Percentiles rank a stretch among this genome's conserved stretches.
These are phyloP conservation scores for Peromyscus aztecus DNA, from an alignment of 2,797 vertebrate species.

Conservation along the genomic window DNA sequence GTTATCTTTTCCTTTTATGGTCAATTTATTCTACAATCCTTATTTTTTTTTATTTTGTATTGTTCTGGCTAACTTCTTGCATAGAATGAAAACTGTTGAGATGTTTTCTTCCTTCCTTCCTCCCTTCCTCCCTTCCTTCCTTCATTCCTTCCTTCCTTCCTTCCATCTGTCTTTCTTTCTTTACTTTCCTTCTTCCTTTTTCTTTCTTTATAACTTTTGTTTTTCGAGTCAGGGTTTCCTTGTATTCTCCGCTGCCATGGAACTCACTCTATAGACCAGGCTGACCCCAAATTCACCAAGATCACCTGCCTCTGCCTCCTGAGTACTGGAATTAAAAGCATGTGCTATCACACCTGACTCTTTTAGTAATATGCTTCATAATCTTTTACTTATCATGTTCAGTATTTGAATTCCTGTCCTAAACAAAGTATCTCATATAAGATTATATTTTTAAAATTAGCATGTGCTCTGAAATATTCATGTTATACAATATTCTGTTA, in stretches of 20 bases:
- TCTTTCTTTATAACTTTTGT: not conserved
- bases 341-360: too few species aligned
- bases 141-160: too few species aligned
- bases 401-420: not conserved
- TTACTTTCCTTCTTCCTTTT: too few species aligned
- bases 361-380: not conserved
- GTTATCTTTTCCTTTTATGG: not conserved
- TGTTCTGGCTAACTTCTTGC: not conserved
- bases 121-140: too few species aligned
- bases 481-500: not conserved
- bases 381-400: not conserved
- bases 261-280: not conserved
- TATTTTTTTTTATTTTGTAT: conserved; percentile 3
- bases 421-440: not conserved
- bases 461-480: not conserved
- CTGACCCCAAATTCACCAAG: not conserved
- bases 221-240: not conserved
- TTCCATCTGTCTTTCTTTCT: rapidly evolving
- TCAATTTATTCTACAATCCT: not conserved
- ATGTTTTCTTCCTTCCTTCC: too few species aligned
- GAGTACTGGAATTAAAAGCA: not conserved
- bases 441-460: not conserved
- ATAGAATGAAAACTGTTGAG: not conserved
- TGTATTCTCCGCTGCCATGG: too few species aligned
- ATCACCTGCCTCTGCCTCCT: not conserved